Evolutionary conservation across 1,140 invertebrate species (phyloP).

Genomic region (Brachionus calyciflorus): DNA sequence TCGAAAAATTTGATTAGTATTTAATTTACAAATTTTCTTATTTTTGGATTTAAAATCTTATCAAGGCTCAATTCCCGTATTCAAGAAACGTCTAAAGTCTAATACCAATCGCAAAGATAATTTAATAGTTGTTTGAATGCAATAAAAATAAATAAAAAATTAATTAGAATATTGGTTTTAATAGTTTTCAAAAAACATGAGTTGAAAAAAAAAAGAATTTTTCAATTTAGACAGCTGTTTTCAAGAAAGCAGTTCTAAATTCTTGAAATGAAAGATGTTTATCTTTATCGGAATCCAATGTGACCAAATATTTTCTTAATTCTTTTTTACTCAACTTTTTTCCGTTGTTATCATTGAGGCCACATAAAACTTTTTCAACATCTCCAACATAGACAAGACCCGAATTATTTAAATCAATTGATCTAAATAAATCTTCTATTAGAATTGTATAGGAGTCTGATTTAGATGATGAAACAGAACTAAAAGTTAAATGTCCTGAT

Average conservation of each 20-base stretch:
- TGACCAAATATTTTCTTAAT: not conserved
- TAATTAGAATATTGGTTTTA: too few species aligned
- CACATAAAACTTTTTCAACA: slow-evolving; percentile 31
- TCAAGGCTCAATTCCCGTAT: too few species aligned
- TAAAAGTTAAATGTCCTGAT: not conserved
- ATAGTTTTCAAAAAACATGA: too few species aligned
- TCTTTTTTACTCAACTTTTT: slow-evolving; percentile 9
- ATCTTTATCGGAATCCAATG: slow-evolving; percentile 8
- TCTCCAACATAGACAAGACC: slow-evolving; percentile 20
- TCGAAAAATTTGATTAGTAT: too few species aligned
- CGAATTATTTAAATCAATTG: slow-evolving; percentile 22
- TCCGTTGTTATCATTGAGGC: not conserved
- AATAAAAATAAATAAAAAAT: too few species aligned
- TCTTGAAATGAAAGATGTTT: not conserved
- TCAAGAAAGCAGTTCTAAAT: not conserved
- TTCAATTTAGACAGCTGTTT: slow-evolving; percentile 22
- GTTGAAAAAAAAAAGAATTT: too few species aligned
- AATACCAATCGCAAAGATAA: too few species aligned
- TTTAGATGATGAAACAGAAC: not conserved
- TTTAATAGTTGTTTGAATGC: too few species aligned
- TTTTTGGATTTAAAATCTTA: too few species aligned
- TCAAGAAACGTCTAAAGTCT: too few species aligned
- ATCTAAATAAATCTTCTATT: slow-evolving; percentile 11
- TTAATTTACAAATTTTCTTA: too few species aligned
- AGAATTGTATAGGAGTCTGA: not conserved